Base-by-base conservation (phyloP, 2,797 vertebrate genomes). In the Anguilla pacifica region DNA sequence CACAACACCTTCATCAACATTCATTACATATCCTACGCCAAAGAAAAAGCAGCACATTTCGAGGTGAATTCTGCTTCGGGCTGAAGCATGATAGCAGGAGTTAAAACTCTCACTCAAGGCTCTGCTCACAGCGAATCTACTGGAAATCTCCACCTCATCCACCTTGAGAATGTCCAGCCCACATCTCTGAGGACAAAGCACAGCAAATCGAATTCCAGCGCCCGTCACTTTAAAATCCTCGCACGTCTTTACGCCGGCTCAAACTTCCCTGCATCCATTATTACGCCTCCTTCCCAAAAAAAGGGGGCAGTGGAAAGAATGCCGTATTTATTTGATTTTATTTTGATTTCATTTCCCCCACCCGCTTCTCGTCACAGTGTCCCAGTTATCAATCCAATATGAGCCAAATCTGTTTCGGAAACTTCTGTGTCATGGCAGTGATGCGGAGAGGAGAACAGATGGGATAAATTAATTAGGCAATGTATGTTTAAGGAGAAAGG, bases 401-500 rank as follows among this genome's bases (percentile, higher is more conserved):
- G 93, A 96, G 95, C 94, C 92, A 95, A 96, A 94, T 94, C 93
- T 95, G 93, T 96, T 96, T 95, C 88, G 85, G 95, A 96, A 96
- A 94, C 94, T 93, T 96, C 93, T 95, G 92, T 96, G 94, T 95
- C 94, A 95, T 95, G 95, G 94, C 95, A 94, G 94, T 91, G 94
- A 94, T 95, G 95, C 92, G 93, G 90, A 96, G 94, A 93, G 93
- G 93, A 91, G 93, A 97, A 95, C 96, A 98, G 96, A 97, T 97
- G 97, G 97, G 96, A 96, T 95, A 95, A 94, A 98, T 98, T 97
- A 97, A 97, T 98, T 95, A 97, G 93, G 94, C 95, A 93, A 94
- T 96, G 93, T 93, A 94, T 95, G 95, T 96, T 96, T 97, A 96
- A 97, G 95, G 95, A 92, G 95, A 96, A 96, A 96, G 95, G 93